A percentile compares a stretch with the other conserved stretches of the same genome.
phyloP scores from a whole-genome alignment of 2,113 vertebrate species.

The Myanophis thanlyinensis region DNA sequence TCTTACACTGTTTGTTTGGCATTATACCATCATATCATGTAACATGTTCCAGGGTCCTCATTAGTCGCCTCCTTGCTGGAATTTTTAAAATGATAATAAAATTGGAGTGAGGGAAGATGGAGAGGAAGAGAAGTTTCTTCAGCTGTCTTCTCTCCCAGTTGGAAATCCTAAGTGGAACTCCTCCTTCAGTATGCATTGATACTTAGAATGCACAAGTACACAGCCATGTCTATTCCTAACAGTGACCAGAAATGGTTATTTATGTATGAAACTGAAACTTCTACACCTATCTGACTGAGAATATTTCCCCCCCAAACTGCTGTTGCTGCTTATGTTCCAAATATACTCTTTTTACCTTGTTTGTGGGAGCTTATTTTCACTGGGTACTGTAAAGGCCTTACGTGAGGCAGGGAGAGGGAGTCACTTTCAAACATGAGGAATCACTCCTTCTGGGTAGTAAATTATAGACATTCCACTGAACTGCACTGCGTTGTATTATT shows the following conservation, averaged over 20 bases:
- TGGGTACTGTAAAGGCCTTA: background rate
- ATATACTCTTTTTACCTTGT: background rate
- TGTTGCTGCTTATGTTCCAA: background rate
- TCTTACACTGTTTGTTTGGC: background rate
- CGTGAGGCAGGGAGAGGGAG: background rate
- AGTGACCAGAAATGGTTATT: background rate
- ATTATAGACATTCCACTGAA: background rate
- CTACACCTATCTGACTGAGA: too few relatives aligned
- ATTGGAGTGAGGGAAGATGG: background rate
- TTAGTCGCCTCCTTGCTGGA: background rate
- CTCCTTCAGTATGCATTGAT: background rate
- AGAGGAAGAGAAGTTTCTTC: background rate
- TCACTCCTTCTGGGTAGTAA: background rate
- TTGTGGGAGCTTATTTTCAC: background rate
- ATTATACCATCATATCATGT: background rate
- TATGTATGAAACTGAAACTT: background rate
- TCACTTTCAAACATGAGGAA: background rate
- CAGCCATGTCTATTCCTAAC: background rate
- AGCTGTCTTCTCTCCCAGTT: background rate
- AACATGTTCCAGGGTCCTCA: background rate
- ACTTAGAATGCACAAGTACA: background rate
- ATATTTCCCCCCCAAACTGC: background rate
- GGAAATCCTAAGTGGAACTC: background rate
- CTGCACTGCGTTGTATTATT: background rate
- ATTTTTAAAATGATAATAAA: background rate